Evolutionary conservation across 2,113 vertebrate species (phyloP).

Genomic region (Chelonoidis abingdonii): DNA sequence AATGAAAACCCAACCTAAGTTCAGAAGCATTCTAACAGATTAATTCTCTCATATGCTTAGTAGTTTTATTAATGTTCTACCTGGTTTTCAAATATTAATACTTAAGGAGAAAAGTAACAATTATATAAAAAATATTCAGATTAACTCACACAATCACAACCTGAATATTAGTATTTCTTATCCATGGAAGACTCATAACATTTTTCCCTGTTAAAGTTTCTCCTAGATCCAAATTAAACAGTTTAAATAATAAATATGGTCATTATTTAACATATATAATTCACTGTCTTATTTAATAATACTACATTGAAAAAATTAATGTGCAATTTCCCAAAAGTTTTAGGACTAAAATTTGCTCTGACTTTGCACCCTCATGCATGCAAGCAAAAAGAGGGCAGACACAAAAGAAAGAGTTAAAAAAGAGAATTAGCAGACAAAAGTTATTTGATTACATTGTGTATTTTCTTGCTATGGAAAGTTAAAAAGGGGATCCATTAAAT

Average conservation of each 20-base stretch:
- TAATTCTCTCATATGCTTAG: slow-evolving; percentile 35
- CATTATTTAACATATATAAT: neutral
- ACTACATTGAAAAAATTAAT: neutral
- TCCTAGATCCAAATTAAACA: neutral
- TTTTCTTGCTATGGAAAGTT: neutral
- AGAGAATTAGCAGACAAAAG: neutral
- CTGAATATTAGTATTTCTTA: neutral
- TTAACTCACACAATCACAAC: neutral
- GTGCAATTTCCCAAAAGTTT: neutral
- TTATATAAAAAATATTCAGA: neutral
- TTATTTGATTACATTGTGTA: neutral
- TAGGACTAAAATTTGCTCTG: neutral
- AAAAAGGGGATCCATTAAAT: neutral
- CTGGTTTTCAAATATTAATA: slow-evolving; percentile 37
- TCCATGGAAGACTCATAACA: neutral
- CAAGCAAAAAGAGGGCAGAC: neutral
- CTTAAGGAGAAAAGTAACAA: neutral
- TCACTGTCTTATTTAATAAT: neutral
- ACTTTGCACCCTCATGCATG: neutral
- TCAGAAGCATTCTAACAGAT: slow-evolving; percentile 49
- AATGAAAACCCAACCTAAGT: neutral
- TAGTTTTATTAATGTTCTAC: slow-evolving; percentile 51
- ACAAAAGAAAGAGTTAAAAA: neutral
- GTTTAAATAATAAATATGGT: neutral
- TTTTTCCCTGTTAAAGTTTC: neutral